These are phyloP conservation scores for Hemicrepidius hirtus DNA, from an alignment of 2,888 invertebrate genomes.

Conservation along the genomic window DNA sequence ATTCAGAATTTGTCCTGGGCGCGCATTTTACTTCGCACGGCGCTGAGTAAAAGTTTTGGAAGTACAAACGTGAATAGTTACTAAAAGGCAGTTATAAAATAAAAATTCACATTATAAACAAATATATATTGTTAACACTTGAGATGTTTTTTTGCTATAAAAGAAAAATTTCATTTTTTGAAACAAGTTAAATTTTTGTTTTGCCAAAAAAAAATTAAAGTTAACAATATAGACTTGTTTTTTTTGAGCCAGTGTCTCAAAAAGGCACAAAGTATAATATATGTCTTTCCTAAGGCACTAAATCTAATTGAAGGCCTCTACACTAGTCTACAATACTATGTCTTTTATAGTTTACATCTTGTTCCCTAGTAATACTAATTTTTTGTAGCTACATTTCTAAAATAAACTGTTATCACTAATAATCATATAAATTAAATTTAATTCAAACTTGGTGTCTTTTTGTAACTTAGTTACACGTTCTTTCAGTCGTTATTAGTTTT, in stretches of 20 bases:
- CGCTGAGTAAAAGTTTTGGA: constrained; percentile 8
- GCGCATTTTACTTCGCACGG: too few relatives aligned
- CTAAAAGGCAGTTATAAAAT: constrained; percentile 17
- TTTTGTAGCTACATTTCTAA: constrained; percentile 46
- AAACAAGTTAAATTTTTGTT: background rate
- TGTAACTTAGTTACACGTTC: constrained; percentile 55
- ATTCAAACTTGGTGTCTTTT: constrained; percentile 53
- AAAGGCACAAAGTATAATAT: constrained; percentile 66
- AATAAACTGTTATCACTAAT: constrained; percentile 52
- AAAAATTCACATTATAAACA: constrained; percentile 6
- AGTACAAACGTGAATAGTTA: constrained; percentile 18
- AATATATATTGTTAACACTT: constrained; percentile 37
- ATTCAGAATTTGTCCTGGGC: too few relatives aligned
- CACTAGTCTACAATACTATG: constrained; percentile 57
- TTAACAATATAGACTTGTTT: constrained; percentile 42
- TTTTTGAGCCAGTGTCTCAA: constrained; percentile 59
- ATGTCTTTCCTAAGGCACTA: constrained; percentile 71
- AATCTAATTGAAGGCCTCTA: constrained; percentile 68
- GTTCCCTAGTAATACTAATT: constrained; percentile 60
- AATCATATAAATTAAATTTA: constrained; percentile 49
- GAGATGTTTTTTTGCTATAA: background rate
- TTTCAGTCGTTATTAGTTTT: constrained; percentile 51
- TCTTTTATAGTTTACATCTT: constrained; percentile 60
- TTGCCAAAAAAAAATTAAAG: constrained; percentile 12
- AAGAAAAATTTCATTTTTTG: background rate